Evolutionary conservation across 2,797 vertebrate genomes (phyloP).

Genomic region (Syncerus caffer): DNA sequence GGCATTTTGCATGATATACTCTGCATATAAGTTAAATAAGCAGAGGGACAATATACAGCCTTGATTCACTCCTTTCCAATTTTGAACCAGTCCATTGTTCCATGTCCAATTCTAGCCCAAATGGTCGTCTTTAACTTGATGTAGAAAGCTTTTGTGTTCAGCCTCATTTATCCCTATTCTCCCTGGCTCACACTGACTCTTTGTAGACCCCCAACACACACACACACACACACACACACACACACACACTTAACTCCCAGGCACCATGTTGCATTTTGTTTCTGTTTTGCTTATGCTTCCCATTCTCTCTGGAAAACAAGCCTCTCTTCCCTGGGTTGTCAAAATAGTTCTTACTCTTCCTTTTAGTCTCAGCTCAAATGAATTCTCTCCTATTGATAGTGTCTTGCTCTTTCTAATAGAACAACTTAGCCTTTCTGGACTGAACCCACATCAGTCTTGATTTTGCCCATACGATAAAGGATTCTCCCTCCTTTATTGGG

Average conservation of each 20-base stretch:
- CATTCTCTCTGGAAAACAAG: background rate
- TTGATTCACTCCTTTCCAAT: background rate
- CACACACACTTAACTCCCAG: background rate
- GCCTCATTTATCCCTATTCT: background rate
- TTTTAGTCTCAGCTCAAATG: background rate
- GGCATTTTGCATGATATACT: background rate
- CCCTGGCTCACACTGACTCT: background rate
- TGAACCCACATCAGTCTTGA: background rate
- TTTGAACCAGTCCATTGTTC: background rate
- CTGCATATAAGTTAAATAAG: background rate
- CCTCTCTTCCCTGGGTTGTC: background rate
- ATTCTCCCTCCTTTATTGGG: background rate
- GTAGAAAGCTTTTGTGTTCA: background rate
- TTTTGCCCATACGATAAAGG: background rate
- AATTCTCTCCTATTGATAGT: background rate
- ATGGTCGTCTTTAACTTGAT: background rate
- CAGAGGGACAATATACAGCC: background rate
- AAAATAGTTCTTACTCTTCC: background rate
- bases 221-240: background rate
- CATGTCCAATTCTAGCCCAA: background rate
- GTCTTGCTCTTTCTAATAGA: conserved; percentile 21
- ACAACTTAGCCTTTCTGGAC: background rate
- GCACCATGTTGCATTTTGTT: background rate
- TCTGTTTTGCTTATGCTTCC: background rate
- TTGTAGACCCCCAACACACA: background rate